Percentiles rank a stretch among this genome's conserved stretches.
These are phyloP conservation scores for Bombyx mandarina DNA, from an alignment of 1,140 invertebrate species.

Conservation along the genomic window DNA sequence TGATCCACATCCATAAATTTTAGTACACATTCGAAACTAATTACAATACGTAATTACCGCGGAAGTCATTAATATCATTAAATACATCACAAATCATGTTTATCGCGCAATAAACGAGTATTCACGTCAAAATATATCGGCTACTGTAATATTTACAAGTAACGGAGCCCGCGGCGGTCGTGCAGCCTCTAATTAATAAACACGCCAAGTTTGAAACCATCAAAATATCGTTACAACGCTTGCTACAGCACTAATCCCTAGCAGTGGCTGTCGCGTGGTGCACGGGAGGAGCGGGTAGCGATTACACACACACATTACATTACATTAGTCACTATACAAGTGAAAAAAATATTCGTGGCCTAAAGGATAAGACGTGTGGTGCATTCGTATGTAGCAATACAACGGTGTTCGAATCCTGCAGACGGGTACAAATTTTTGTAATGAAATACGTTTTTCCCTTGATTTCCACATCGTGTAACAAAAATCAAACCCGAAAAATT, in stretches of 20 bases:
- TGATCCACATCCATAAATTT: too few relatives aligned
- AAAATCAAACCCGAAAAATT: too few relatives aligned
- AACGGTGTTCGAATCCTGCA: too few relatives aligned
- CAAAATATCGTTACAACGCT: constrained; percentile 32
- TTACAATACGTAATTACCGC: too few relatives aligned
- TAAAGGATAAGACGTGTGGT: too few relatives aligned
- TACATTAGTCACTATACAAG: too few relatives aligned
- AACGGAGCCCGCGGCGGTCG: constrained; percentile 1
- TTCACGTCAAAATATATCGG: neutral
- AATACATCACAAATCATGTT: constrained; percentile 1
- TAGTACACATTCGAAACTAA: too few relatives aligned
- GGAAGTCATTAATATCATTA: neutral
- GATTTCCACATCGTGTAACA: too few relatives aligned
- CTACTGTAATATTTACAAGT: neutral
- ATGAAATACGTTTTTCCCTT: too few relatives aligned
- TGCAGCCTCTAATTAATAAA: constrained; percentile 22
- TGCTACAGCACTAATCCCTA: constrained; percentile 27
- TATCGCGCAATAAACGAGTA: neutral
- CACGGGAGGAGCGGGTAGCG: neutral
- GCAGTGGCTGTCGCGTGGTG: neutral
- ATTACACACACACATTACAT: neutral
- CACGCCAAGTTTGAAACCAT: constrained; percentile 25
- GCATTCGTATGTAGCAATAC: too few relatives aligned
- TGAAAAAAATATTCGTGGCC: too few relatives aligned
- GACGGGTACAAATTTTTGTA: too few relatives aligned